phyloP scores from a whole-genome alignment of 2,113 vertebrate species.

The Cyanoliseus patagonus region DNA sequence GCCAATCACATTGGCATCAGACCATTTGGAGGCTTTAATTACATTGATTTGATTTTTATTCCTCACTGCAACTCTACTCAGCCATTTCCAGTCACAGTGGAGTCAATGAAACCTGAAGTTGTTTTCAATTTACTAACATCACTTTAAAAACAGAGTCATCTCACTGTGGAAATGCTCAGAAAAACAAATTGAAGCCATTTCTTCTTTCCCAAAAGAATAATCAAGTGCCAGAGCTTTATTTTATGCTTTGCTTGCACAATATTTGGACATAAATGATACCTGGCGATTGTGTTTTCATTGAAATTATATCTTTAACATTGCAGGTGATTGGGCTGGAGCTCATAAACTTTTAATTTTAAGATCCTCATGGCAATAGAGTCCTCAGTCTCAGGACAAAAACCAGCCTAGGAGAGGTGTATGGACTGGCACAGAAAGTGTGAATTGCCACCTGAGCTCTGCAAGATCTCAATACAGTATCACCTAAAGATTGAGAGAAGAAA shows the following conservation, averaged over 20 bases:
- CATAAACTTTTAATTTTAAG: not conserved
- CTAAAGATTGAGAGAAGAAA: not conserved
- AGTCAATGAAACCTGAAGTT: conserved; percentile 26
- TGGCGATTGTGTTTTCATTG: not conserved
- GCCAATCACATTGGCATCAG: not conserved
- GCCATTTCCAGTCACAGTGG: not conserved
- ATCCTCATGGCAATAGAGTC: not conserved
- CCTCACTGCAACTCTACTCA: not conserved
- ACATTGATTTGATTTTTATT: conserved; percentile 35
- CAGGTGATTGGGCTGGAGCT: not conserved
- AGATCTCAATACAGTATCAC: not conserved
- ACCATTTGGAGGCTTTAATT: conserved; percentile 34
- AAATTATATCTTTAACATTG: not conserved
- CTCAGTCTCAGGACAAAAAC: not conserved
- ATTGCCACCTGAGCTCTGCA: not conserved
- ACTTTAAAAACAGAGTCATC: not conserved
- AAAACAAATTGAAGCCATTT: not conserved
- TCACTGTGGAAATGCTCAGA: not conserved
- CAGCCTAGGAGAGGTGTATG: not conserved
- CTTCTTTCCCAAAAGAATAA: not conserved
- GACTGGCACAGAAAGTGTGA: not conserved
- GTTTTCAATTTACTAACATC: conserved; percentile 7
- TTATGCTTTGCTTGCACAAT: not conserved
- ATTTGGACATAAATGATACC: not conserved
- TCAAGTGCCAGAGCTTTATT: not conserved